Conservation (phyloP, 37 sponge, comb jelly and placozoan genomes). For the Axinella damicornis region DNA sequence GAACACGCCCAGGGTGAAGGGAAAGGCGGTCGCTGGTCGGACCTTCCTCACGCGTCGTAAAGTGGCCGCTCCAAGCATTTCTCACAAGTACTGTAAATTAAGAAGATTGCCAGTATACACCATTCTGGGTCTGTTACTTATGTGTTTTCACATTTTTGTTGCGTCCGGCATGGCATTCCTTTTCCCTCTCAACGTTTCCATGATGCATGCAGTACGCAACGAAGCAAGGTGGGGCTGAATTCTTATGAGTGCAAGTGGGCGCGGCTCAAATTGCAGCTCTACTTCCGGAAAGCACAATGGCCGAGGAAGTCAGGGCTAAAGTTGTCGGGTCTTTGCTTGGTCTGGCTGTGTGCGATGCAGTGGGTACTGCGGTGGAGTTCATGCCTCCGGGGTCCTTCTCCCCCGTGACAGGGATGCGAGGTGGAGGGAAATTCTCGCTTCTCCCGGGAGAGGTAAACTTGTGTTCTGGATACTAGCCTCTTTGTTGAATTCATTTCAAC, state of each 20-base stretch:
- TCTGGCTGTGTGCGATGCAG: slow-evolving; percentile 90
- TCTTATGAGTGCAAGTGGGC: not conserved
- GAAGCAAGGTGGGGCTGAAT: not conserved
- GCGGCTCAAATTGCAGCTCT: not conserved
- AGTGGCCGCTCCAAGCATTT: too few species aligned
- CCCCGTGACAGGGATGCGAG: slow-evolving; percentile 77
- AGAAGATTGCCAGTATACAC: too few species aligned
- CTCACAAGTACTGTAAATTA: too few species aligned
- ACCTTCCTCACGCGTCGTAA: not conserved
- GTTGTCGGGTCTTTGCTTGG: slow-evolving; percentile 74
- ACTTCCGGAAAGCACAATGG: too few species aligned
- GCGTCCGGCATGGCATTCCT: too few species aligned
- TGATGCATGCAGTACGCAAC: not conserved
- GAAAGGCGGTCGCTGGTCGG: slow-evolving; percentile 15
- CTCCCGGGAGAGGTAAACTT: slow-evolving; percentile 82
- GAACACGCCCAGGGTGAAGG: slow-evolving; percentile 45
- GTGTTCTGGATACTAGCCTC: too few species aligned
- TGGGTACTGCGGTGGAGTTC: slow-evolving; percentile 87
- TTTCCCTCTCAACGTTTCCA: too few species aligned
- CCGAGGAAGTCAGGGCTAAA: not conserved
- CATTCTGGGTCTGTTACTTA: too few species aligned
- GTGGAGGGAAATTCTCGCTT: slow-evolving; percentile 86
- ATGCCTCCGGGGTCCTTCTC: slow-evolving; percentile 82
- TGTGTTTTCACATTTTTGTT: too few species aligned
- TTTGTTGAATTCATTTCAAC: too few species aligned